A percentile compares a stretch with the other conserved stretches of the same genome.
Evolutionary conservation across 2,113 vertebrate genomes (phyloP).

Genomic region (Chaenogobius annularis): DNA sequence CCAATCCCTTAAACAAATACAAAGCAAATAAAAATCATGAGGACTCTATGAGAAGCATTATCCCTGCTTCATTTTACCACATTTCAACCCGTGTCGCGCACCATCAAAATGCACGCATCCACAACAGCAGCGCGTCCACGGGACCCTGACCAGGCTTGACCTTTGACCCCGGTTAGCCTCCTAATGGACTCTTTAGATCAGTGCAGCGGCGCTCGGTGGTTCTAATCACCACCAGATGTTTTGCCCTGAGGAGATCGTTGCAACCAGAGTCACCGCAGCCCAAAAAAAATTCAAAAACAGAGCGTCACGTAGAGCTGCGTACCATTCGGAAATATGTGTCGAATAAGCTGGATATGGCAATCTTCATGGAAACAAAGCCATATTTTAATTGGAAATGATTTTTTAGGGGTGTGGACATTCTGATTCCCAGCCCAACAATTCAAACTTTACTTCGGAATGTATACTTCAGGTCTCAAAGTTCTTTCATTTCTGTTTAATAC

Average conservation of each 20-base stretch:
- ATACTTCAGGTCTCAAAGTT: no score
- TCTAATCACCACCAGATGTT: slow-evolving; percentile 8
- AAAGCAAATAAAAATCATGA: no score
- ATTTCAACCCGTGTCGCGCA: neutral
- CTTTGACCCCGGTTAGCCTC: neutral
- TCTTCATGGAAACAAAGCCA: neutral
- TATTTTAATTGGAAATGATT: no score
- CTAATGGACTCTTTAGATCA: slow-evolving; percentile 13
- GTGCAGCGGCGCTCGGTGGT: neutral
- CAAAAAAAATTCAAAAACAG: neutral
- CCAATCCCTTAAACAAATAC: no score
- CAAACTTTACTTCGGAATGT: no score
- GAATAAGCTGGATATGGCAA: neutral
- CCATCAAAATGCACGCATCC: neutral
- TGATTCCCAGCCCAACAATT: no score
- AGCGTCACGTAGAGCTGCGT: neutral
- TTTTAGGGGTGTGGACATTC: no score
- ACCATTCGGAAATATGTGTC: neutral
- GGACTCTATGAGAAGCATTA: no score
- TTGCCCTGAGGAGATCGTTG: neutral
- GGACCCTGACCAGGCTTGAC: neutral
- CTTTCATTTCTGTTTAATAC: no score
- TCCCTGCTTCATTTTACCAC: neutral
- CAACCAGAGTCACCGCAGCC: neutral
- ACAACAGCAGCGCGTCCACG: no score